These are phyloP conservation scores for Eulemur rubriventer DNA, from an alignment of 2,797 vertebrate species.

Conservation along the genomic window DNA sequence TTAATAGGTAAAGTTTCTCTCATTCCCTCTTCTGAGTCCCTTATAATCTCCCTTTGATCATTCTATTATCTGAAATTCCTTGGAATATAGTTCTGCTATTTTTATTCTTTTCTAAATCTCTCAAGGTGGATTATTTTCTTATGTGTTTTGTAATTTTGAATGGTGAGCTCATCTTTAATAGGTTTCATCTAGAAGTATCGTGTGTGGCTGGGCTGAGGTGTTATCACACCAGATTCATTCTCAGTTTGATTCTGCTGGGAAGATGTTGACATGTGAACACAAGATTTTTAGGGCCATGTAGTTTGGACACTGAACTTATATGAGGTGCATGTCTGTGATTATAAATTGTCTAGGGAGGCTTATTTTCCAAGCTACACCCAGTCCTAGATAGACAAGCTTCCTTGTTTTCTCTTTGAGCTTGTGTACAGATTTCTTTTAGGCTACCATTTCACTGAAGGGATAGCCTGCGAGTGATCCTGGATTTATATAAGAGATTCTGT, in stretches of 20 bases:
- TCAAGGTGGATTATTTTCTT: not conserved
- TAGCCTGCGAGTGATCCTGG: not conserved
- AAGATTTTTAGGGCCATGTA: not conserved
- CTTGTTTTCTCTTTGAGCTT: not conserved
- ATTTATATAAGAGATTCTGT: not conserved
- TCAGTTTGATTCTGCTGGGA: not conserved
- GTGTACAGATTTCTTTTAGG: not conserved
- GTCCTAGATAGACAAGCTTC: not conserved
- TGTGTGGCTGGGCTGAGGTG: not conserved
- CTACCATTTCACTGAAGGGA: not conserved
- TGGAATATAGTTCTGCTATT: not conserved
- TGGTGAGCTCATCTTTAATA: not conserved
- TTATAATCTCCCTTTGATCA: not conserved
- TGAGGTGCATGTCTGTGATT: not conserved
- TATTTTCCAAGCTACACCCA: not conserved
- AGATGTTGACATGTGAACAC: not conserved
- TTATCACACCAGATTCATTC: not conserved
- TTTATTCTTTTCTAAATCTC: not conserved
- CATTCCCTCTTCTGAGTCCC: not conserved
- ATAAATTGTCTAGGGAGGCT: not conserved
- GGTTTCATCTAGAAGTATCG: not conserved
- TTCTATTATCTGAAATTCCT: not conserved
- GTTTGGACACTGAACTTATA: not conserved
- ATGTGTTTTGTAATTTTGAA: not conserved
- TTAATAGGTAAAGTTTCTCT: not conserved